Evolutionary conservation across 2,888 invertebrate genomes (phyloP), one percentile per base, ranked within the genome.

Genomic region (Andricus quercusramuli): DNA sequence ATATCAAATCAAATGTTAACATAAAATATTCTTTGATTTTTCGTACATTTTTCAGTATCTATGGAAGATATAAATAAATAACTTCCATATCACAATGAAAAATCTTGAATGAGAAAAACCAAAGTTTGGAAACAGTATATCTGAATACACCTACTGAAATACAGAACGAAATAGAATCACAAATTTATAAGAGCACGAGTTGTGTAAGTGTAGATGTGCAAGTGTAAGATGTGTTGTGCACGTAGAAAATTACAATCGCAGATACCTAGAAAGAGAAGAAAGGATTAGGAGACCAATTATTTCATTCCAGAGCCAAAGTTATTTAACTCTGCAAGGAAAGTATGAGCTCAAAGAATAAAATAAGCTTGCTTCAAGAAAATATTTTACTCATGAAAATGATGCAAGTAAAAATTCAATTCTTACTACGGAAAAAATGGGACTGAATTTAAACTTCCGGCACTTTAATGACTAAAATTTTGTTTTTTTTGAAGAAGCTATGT

Each of bases 391-490:
- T 37, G 56, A 74, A 9, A 74, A 74, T 74, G 32, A 70, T 25
- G 41, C 17, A 41, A 66, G 62, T 44, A 59, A 68, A 59, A 65
- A 70, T 59, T 44, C 17, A 29, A 44, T 32, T 51, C 62, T 15
- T 64, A 65, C 79, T 32, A 81, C 51, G 32, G 74, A 67, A 65
- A 51, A 25, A 74, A 64, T 56, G 41, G 29, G 41, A 74, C 22
- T n/a, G n/a, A 32, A 29, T n/a, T 56, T 74, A 2, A 74, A 56
- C 15, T 37, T 3, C 37, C 74, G 74, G 29, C 56, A 74, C 11
- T 56, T 32, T n/a, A n/a, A 32, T 74, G 74, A 13, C 56, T 17
- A 56, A 74, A 32, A 22, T 32, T 32, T 56, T 20, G 15, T 56
- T 25, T 25, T 25, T 20, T 11, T 51, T 32, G 11, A 56, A 70